Evolutionary conservation across 2,113 vertebrate genomes (phyloP), one percentile per base, ranked within the genome.

Genomic region (Rhegmatorhina hoffmannsi): DNA sequence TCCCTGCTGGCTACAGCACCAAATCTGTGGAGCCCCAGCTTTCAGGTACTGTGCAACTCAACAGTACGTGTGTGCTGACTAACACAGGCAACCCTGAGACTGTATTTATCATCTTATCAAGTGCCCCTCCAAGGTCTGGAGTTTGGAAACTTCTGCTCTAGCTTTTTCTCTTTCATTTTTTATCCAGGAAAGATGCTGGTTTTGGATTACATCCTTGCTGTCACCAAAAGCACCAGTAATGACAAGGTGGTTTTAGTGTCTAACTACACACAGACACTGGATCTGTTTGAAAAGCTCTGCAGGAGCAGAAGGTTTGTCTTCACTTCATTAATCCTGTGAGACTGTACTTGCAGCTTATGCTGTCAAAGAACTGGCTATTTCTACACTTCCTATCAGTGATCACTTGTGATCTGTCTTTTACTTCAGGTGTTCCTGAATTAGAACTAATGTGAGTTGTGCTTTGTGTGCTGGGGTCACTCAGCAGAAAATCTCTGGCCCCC

Each of bases 211-310:
- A 99, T 99, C 79, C 98, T 99, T 95, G 99, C 99, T 4, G 98
- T 99, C 96, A 99, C 99, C 3, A 98, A 98, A 94, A 98, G 98
- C 84, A 98, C 98, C 40, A 98, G 98, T 46, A 98, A 94, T 24
- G 99, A 99, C 95, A 99, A 99, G 93, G 99, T 99, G 81, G 99
- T 99, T 87, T 98, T 99, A 53, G 99, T 99, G 64, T 99, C 99
- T 43, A 99, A 99, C 98, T 99, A 99, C 94, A 99, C 99, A 40
- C 99, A 99, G 95, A 99, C 99, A 2, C 94, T 99, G 96, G 99
- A 99, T 95, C 98, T 99, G 11, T 99, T 99, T 97, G 99, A 99
- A 97, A 99, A 99, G 95, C 98, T 99, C 49, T 99, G 99, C 97
- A 97, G 99, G 94, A 95, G 76, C 49, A 98, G 99, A 94, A 99